Base-by-base conservation (phyloP, 2,113 vertebrate species). In the Penelope pileata region DNA sequence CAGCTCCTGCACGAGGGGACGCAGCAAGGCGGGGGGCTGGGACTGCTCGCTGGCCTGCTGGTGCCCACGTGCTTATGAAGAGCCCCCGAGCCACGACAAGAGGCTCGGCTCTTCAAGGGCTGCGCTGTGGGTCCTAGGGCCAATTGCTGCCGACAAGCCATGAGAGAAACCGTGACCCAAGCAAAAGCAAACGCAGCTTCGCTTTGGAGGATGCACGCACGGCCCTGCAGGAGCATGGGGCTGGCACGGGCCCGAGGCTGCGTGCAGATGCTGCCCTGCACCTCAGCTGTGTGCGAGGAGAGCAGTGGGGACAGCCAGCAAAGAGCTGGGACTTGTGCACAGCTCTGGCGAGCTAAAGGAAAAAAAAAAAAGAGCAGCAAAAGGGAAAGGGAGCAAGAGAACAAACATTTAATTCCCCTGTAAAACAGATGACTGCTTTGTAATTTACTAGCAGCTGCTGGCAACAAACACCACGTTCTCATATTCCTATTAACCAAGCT, bases 401-500 rank as follows among this genome's bases (percentile, higher is more conserved):
- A 98, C 96, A 97, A 98, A 97, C 96, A 97, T 97, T 98, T 97
- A 97, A 97, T 97, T 97, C 96, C 92, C 97, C 97, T 98, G 97
- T 98, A 98, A 98, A 98, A 97, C 97, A 98, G 96, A 98, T 98
- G 97, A 98, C 97, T 97, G 96, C 97, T 93, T 97, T 97, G 95
- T 98, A 98, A 98, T 98, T 98, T 97, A 97, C 97, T 95, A 97
- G 97, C 98, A 98, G 98, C 97, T 98, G 97, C 96, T 97, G 97
- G 97, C 97, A 97, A 96, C 86, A 93, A 96, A 64, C 60, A 66
- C 96, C 88, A 93, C 91, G 36, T 93, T 96, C 96, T 97, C 96
- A 97, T 97, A 97, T 97, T 97, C 97, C 97, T 98, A 98, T 98
- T 98, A 98, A 98, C 96, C 91, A 97, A 97, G 96, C 96, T 94